Conservation (phyloP, 2,797 vertebrate species). For the Lacerta bilineata region DNA sequence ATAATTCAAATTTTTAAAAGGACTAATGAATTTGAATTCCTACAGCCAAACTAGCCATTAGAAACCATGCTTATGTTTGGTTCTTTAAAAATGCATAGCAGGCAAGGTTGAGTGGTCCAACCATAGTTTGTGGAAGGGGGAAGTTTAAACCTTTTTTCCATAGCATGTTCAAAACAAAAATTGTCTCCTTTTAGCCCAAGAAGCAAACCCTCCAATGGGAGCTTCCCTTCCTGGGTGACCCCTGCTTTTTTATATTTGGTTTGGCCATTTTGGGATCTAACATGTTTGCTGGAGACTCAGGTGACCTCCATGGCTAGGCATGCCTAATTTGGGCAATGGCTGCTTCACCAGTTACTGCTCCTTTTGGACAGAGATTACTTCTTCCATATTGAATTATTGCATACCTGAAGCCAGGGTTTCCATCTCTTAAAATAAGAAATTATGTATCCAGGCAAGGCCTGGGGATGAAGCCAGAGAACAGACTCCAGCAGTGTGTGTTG, state of each 20-base stretch:
- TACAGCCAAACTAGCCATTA: background rate
- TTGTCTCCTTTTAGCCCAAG: too few species aligned
- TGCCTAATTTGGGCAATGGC: too few species aligned
- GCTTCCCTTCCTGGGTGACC: too few species aligned
- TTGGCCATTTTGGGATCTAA: too few species aligned
- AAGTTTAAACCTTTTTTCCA: background rate
- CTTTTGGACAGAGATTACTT: too few species aligned
- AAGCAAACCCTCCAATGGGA: too few species aligned
- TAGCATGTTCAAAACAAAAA: background rate
- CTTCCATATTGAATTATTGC: too few species aligned
- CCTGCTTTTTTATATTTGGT: too few species aligned
- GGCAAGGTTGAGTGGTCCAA: background rate
- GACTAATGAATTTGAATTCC: background rate
- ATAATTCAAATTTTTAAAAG: background rate
- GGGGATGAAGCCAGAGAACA: background rate
- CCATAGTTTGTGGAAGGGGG: background rate
- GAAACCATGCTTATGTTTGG: background rate
- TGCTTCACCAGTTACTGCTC: too few species aligned
- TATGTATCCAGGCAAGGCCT: background rate
- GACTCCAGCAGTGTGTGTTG: background rate
- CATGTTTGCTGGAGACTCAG: too few species aligned
- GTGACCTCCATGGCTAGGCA: too few species aligned
- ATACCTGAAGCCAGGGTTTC: background rate
- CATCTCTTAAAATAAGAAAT: background rate
- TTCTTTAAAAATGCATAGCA: background rate